Base-by-base conservation (phyloP, 2,888 invertebrate species). In the Diaphora mendica region DNA sequence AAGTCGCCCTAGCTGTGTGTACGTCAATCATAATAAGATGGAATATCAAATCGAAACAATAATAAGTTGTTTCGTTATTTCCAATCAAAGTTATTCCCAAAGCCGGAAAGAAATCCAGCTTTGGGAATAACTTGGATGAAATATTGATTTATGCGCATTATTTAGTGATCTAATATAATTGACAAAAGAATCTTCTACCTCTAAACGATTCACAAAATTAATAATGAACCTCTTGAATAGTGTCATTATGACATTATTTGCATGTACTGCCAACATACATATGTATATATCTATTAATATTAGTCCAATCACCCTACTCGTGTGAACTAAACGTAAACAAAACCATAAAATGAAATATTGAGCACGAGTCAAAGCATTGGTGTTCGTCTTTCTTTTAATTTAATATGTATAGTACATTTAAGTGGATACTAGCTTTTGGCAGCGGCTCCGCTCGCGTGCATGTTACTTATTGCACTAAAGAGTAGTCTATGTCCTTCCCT, bases 261-360 rank as follows among this genome's bases (percentile, higher is more conserved):
- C 33, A 51, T 48, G 1, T 33, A 48, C 26, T 35, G 64, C 48
- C 20, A 71, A 48, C 70, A 71, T 70, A 70, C 8, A 42, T 23
- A 51, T 23, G 20, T 67, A 48, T 44, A 64, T 68, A 64, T 55
- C 66, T 71, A 71, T 55, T 68, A 73, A 51, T 68, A 64, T 26
- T 51, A 68, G 68, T 71, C 51, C 64, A 68, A 68, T 71, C 67
- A 71, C 74, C 70, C 71, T 74, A 48, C 51, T 74, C 67, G 64
- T 71, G 70, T 67, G 35, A 13, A 35, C 62, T 42, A 59, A 59
- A 70, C 48, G 66, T 74, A 74, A 74, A 74, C 71, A 74, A 64
- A 68, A 71, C 74, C 30, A 74, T 74, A 64, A 71, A 71, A 74
- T 68, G 26, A 68, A 39, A 71, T 73, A 69, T 17, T 44, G 55